These are phyloP conservation scores for Menidia menidia DNA, from an alignment of 2,797 vertebrate genomes.

Conservation along the genomic window DNA sequence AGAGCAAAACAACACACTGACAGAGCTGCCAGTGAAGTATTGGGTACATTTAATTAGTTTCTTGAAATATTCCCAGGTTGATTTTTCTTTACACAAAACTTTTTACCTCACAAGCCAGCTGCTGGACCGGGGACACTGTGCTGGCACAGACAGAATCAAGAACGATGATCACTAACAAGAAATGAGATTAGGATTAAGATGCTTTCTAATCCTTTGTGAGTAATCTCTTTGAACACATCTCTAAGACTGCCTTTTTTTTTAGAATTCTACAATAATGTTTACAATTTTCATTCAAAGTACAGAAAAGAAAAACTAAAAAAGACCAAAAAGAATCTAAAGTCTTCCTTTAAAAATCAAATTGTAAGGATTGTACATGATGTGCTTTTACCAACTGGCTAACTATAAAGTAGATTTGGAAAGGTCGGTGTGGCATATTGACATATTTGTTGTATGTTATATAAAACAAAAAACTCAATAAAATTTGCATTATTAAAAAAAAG, in stretches of 20 bases:
- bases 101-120: neutral
- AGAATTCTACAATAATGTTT: neutral
- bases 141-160: slow-evolving; percentile 27
- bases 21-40: neutral
- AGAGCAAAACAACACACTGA: neutral
- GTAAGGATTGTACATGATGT: too few species aligned
- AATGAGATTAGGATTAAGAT: slow-evolving; percentile 44
- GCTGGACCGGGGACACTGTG: neutral
- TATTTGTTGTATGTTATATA: too few species aligned
- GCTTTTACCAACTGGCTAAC: too few species aligned
- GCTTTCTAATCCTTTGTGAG: slow-evolving; percentile 40
- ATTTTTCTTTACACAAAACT: fast-evolving
- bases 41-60: neutral
- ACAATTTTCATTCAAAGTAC: neutral
- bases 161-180: slow-evolving; percentile 38
- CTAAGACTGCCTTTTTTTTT: neutral
- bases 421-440: too few species aligned
- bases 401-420: too few species aligned
- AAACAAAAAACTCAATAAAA: too few species aligned
- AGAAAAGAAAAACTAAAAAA: neutral
- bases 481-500: neutral
- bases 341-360: too few species aligned
- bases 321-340: neutral
- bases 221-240: slow-evolving; percentile 42
- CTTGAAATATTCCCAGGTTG: fast-evolving